Percentiles rank a stretch among this genome's conserved stretches.
Evolutionary conservation across 2,888 invertebrate genomes (phyloP).

Genomic region (Tolmerus cingulatus): DNA sequence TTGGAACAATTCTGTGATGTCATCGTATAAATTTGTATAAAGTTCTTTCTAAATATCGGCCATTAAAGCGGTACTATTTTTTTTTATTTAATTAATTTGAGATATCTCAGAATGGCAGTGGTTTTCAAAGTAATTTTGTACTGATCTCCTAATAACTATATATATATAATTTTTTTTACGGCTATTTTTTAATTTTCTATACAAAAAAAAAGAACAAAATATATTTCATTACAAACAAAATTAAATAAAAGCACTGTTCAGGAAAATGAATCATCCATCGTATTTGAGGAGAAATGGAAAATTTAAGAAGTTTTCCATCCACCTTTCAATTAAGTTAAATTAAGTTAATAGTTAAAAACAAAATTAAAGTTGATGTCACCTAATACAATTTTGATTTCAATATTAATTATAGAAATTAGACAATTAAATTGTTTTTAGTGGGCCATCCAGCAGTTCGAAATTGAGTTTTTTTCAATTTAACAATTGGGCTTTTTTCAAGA

Average conservation of each 20-base stretch:
- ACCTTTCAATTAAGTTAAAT: too few species aligned
- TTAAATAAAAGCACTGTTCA: not conserved
- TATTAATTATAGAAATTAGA: too few species aligned
- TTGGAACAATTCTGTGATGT: not conserved
- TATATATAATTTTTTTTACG: too few species aligned
- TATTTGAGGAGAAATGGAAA: not conserved
- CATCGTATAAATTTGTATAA: not conserved
- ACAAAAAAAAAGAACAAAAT: not conserved
- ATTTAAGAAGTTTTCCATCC: too few species aligned
- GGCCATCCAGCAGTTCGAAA: too few species aligned
- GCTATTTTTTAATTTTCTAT: not conserved
- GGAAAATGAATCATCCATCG: not conserved
- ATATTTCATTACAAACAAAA: too few species aligned
- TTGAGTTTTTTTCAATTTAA: not conserved
- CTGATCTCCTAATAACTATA: not conserved
- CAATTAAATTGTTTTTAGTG: too few species aligned
- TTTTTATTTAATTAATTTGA: not conserved
- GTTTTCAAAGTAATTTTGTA: not conserved
- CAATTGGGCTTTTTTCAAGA: too few species aligned
- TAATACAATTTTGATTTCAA: too few species aligned
- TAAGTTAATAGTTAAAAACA: too few species aligned
- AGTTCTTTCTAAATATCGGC: not conserved
- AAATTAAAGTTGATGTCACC: too few species aligned
- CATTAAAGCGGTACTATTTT: not conserved
- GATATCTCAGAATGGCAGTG: not conserved